Percentiles rank a stretch among this genome's conserved stretches.
Evolutionary conservation across 2,113 vertebrate species (phyloP).

Genomic region (Saimiri boliviensis): DNA sequence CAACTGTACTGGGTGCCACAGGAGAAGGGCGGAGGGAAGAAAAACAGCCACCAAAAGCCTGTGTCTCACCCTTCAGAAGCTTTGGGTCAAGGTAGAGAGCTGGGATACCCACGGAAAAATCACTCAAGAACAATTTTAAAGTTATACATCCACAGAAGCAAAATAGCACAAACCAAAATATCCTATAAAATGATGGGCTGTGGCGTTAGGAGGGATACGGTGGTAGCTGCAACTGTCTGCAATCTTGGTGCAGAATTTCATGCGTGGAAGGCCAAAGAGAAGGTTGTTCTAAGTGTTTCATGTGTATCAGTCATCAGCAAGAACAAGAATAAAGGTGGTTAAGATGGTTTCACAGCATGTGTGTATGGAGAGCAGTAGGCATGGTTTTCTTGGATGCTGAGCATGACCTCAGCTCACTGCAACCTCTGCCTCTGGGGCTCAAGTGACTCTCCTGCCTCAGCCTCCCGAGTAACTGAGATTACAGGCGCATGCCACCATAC

Average conservation of each 20-base stretch:
- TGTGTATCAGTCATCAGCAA: background rate
- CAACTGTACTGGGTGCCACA: conserved; percentile 24
- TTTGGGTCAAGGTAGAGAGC: conserved; percentile 29
- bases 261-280: background rate
- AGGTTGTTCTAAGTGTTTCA: background rate
- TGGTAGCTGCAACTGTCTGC: background rate
- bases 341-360: background rate
- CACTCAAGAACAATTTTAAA: conserved; percentile 19
- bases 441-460: no score
- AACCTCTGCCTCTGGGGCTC: no score
- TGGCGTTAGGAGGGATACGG: conserved; percentile 28
- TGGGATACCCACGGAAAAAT: background rate
- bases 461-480: no score
- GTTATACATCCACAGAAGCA: background rate
- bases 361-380: conserved; percentile 14
- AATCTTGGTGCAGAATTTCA: background rate
- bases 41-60: background rate
- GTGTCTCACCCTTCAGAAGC: background rate
- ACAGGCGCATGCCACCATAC: no score
- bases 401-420: no score
- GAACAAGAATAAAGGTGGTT: background rate
- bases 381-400: background rate
- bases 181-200: conserved; percentile 2
- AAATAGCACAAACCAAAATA: conserved; percentile 38
- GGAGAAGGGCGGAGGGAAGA: background rate